Evolutionary conservation across 1,140 invertebrate genomes (phyloP), one percentile per base, ranked within the genome.

Genomic region (Drosophila funebris): DNA sequence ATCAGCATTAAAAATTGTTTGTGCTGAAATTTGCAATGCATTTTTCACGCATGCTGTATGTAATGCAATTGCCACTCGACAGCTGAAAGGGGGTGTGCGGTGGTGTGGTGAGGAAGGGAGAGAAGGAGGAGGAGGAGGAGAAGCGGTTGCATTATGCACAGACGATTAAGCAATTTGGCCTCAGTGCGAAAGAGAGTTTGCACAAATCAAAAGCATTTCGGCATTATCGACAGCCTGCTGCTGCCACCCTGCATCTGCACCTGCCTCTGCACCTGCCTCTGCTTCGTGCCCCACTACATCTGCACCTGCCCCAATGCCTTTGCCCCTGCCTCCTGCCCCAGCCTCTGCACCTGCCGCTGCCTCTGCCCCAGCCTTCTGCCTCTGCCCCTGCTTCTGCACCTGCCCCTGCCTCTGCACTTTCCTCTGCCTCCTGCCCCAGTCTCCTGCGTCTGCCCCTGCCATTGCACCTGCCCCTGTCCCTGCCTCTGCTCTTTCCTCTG

Each of bases 121-220:
- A 14, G 8, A 1, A 14, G n/a, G 7, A 16, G 46, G 2, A 11
- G 8, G 48, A 2, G n/a, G 6, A 8, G 9, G 27, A 3, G n/a
- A n/a, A n/a, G n/a, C n/a, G 58, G 27, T 29, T 57, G 67, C 66
- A 75, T 78, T 75, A 78, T 78, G 54, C 61, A 78, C 75, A 71
- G 72, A 50, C 75, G 75, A 78, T 78, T 78, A 78, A 78, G 67
- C 75, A 78, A 78, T 78, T 78, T 75, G 46, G 46, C 41, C 37
- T 43, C 29, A 13, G 16, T 36, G 69, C 36, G 31, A 37, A 41
- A 27, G 54, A 31, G 56, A 43, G 39, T 50, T 50, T 52, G 57
- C 56, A 69, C 71, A 73, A 73, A 73, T 73, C 71, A 73, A 73
- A 73, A 73, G 56, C 64, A 73, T 67, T 67, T 37, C 22, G 56